Conservation (phyloP, 2,797 vertebrate species). For the Cyclopterus lumpus region DNA sequence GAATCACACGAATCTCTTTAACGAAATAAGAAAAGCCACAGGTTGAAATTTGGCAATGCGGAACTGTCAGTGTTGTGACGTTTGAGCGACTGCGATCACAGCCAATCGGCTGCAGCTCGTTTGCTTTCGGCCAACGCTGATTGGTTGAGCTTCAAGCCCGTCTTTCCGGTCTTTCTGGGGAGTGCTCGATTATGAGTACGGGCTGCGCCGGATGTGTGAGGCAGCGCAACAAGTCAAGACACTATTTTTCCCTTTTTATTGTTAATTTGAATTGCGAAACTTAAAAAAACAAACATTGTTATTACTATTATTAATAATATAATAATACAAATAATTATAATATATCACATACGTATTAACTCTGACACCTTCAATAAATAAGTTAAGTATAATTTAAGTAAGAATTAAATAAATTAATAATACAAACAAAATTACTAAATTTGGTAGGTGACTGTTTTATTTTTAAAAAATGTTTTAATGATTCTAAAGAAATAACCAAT, state of each 20-base stretch:
- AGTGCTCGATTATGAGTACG: neutral
- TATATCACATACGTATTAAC: too few species aligned
- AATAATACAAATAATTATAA: too few species aligned
- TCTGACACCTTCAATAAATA: neutral
- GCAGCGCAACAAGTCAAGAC: neutral
- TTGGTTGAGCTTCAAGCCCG: constrained; percentile 24
- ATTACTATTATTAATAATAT: neutral
- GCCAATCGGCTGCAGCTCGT: constrained; percentile 20
- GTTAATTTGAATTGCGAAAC: neutral
- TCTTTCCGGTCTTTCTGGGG: neutral
- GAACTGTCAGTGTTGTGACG: neutral
- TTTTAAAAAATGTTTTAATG: neutral
- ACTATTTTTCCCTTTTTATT: neutral
- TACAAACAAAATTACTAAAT: neutral
- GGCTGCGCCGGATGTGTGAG: neutral
- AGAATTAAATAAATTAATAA: neutral
- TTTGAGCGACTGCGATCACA: neutral
- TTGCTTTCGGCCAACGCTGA: fast-evolving
- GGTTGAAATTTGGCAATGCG: neutral
- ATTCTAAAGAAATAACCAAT: neutral
- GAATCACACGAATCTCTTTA: neutral
- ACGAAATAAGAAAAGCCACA: fast-evolving
- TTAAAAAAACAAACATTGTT: too few species aligned
- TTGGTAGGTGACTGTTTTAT: neutral
- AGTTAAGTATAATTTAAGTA: neutral